Evolutionary conservation across 1,140 invertebrate genomes (phyloP).

Genomic region (Dryas iulia): DNA sequence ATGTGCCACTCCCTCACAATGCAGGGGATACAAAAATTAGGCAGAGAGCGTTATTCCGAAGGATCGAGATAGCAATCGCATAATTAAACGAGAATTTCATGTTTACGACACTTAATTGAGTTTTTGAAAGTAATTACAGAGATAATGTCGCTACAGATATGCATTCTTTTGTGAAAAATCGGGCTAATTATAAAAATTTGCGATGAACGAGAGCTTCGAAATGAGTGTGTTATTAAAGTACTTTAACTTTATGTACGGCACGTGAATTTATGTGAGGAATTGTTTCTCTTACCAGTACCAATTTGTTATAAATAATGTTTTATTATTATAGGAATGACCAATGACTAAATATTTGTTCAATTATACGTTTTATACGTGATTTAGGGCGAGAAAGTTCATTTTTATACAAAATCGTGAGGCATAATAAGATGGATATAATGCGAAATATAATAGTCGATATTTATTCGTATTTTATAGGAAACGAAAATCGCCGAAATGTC

Average conservation of each 20-base stretch:
- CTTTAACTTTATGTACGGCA: conserved; percentile 5
- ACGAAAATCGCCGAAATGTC: too few relatives aligned
- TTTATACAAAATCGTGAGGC: neutral
- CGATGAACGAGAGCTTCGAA: conserved; percentile 7
- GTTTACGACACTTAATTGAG: conserved; percentile 56
- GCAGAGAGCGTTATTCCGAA: conserved; percentile 33
- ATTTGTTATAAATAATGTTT: neutral
- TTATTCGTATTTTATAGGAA: too few relatives aligned
- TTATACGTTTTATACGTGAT: too few relatives aligned
- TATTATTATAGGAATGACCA: neutral
- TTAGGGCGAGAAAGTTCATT: neutral
- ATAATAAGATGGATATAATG: too few relatives aligned
- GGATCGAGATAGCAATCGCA: conserved; percentile 42
- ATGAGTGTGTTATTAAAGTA: conserved; percentile 20
- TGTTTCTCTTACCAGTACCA: conserved; percentile 6
- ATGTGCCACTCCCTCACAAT: conserved; percentile 52
- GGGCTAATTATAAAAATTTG: conserved; percentile 25
- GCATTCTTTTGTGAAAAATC: conserved; percentile 28
- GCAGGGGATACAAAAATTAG: conserved; percentile 25
- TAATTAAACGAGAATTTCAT: conserved; percentile 30
- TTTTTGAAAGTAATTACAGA: conserved; percentile 33
- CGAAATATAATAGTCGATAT: too few relatives aligned
- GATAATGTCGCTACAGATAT: conserved; percentile 20
- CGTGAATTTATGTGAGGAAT: conserved; percentile 8
- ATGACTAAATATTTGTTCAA: neutral